Evolutionary conservation across 2,888 invertebrate genomes (phyloP), one percentile per base, ranked within the genome.

Genomic region (Onthophagus sagittarius): DNA sequence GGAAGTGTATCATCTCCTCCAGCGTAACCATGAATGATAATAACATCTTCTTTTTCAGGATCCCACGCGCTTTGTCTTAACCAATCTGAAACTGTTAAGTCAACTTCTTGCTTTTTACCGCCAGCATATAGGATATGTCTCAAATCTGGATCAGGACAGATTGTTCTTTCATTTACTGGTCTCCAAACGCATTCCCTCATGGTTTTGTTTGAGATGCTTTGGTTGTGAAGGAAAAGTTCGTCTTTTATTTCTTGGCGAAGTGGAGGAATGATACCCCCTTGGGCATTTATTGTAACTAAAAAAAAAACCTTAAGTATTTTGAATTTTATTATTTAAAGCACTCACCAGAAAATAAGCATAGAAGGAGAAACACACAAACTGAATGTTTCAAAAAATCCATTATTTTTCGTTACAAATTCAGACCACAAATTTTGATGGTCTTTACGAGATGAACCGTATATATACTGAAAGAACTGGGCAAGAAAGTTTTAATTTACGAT

Each of bases 21-120:
- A 0, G 93, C 93, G 82, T 94, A 94, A 0, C 94, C 94, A 80
- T 94, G 94, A 31, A 94, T 86, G 15, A 94, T 83, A 71, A 94
- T 84, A 23, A 93, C 87, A 76, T 92, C 92, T 78, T 93, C 93
- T 77, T 90, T 90, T 0, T 88, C 85, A 0, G 90, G 88, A 79
- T 93, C 91, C 89, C 92, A 93, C 13, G 88, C 88, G 79, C 90
- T 91, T 81, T 90, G 90, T 9, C 92, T 87, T 73, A 94, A 85
- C 93, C 93, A 94, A 80, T 93, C 93, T n/a, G 88, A 88, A 79
- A 90, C 89, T 72, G 82, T 83, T 67, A 88, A 83, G 79, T 91
- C 89, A 67, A 91, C 88, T 9, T 77, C 75, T 76, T 84, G 83
- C 64, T 82, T 84, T 0, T 88, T 87, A 15, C 88, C 87, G 71